A percentile compares a stretch with the other conserved stretches of the same genome.
phyloP scores from a whole-genome alignment of 2,113 vertebrate species.

The Rhinopomastus cyanomelas region DNA sequence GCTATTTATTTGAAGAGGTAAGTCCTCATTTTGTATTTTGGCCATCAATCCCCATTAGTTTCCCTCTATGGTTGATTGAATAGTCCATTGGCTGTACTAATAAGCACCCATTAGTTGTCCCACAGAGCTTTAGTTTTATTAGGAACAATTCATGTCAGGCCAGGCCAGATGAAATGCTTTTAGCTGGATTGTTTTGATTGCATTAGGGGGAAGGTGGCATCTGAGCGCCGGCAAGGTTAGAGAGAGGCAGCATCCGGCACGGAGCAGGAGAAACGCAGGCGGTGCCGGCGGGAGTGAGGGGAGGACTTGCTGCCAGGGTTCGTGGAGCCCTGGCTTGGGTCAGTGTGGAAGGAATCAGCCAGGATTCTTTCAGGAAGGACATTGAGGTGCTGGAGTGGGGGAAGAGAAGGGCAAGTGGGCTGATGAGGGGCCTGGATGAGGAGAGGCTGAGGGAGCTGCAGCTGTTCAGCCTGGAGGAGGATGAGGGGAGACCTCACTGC shows the following conservation, averaged over 20 bases:
- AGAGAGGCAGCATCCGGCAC: neutral
- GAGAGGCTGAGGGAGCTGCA: too few relatives aligned
- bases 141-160: slow-evolving; percentile 36
- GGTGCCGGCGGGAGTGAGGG: neutral
- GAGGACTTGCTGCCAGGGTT: neutral
- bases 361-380: neutral
- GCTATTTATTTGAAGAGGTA: slow-evolving; percentile 35
- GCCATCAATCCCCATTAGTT: slow-evolving; percentile 58
- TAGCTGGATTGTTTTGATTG: slow-evolving; percentile 43
- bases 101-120: slow-evolving; percentile 55
- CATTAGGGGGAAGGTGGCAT: slow-evolving; percentile 39
- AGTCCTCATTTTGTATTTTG: slow-evolving; percentile 23
- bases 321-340: rapidly evolving
- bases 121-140: slow-evolving; percentile 52
- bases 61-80: slow-evolving; percentile 50
- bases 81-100: slow-evolving; percentile 52
- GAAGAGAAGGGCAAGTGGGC: too few relatives aligned
- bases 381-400: too few relatives aligned
- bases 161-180: slow-evolving; percentile 33
- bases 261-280: neutral
- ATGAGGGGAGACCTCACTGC: too few relatives aligned
- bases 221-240: neutral
- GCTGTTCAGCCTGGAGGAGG: too few relatives aligned
- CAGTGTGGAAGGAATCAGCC: neutral
- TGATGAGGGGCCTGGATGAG: too few relatives aligned